Conservation (phyloP, 30 jellyfish, hydroid and myxozoan genomes). For the Chironex yamaguchii region DNA sequence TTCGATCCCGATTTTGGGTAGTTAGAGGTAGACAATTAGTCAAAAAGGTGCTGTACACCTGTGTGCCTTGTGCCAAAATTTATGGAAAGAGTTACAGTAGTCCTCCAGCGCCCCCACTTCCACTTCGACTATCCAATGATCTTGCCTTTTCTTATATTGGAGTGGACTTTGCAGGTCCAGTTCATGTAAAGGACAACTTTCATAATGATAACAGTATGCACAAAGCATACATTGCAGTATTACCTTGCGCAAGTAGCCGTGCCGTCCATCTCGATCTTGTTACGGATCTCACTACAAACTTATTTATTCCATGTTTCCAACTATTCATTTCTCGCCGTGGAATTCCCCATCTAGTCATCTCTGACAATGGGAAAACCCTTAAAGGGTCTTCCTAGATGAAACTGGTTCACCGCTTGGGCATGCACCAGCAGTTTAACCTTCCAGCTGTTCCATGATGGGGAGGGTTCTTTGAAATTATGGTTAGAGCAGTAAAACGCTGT, state of each 20-base stretch:
- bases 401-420: not conserved
- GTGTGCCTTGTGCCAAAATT: constrained; percentile 5
- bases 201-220: not conserved
- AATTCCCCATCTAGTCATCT: not conserved
- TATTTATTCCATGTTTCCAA: constrained; percentile 13
- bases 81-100: constrained; percentile 29
- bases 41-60: constrained; percentile 5
- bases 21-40: constrained; percentile 13
- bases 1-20: constrained; percentile 29
- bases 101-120: constrained; percentile 68
- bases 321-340: constrained; percentile 52
- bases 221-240: constrained; percentile 40
- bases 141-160: constrained; percentile 43
- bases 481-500: not conserved
- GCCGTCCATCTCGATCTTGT: constrained; percentile 37
- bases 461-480: constrained; percentile 13
- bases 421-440: constrained; percentile 31
- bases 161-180: constrained; percentile 60
- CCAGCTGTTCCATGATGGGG: constrained; percentile 61
- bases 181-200: constrained; percentile 26
- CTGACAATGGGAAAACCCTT: constrained; percentile 61
- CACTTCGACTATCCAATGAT: constrained; percentile 43
- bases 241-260: constrained; percentile 45
- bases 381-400: not conserved
- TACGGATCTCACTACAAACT: not conserved